Evolutionary conservation across 2,113 vertebrate genomes (phyloP).

Genomic region (Psilopogon haemacephalus): DNA sequence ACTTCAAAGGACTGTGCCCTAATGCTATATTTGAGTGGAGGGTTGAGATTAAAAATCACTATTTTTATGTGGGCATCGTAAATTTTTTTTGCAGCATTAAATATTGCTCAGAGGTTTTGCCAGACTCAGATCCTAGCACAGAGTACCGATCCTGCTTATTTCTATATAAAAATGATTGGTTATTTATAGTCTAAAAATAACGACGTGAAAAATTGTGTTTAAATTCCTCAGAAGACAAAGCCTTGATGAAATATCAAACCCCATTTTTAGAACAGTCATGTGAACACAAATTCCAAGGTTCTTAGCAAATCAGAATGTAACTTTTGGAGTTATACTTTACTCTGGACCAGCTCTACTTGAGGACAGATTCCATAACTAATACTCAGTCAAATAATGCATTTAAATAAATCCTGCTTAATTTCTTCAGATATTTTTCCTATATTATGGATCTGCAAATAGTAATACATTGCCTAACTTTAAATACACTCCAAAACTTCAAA

Average conservation of each 20-base stretch:
- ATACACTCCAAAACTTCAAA: neutral
- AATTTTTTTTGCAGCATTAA: constrained; percentile 9
- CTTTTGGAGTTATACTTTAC: neutral
- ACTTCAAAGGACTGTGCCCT: constrained; percentile 83
- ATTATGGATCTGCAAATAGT: neutral
- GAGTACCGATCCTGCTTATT: neutral
- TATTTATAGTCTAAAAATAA: neutral
- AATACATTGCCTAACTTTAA: neutral
- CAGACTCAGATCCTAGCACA: neutral
- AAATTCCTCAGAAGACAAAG: neutral
- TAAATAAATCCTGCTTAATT: neutral
- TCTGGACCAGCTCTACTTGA: neutral
- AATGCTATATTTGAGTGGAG: constrained; percentile 73
- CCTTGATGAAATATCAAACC: neutral
- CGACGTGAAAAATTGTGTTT: neutral
- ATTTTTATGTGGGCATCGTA: constrained; percentile 37
- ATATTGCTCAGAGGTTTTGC: neutral
- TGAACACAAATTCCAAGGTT: neutral
- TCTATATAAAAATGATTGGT: neutral
- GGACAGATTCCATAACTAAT: neutral
- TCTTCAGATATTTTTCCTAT: neutral
- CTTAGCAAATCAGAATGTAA: neutral
- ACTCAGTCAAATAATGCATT: neutral
- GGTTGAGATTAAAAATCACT: constrained; percentile 57
- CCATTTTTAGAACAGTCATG: neutral